Evolutionary conservation across 2,888 invertebrate species (phyloP).

Genomic region (Clanis bilineata): DNA sequence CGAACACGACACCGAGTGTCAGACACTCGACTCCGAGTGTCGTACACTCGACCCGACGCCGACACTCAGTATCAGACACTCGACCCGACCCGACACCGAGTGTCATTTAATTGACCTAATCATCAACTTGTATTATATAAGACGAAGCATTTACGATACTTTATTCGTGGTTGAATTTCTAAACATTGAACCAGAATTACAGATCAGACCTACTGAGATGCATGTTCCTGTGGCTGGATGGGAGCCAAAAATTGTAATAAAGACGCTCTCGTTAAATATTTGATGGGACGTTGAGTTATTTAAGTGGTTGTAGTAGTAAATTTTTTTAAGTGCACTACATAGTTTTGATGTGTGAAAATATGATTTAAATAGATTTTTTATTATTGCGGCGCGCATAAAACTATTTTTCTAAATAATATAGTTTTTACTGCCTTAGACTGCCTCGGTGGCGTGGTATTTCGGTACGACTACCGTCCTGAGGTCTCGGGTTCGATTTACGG

Average conservation of each 20-base stretch:
- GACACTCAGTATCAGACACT: too few species aligned
- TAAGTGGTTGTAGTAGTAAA: constrained; percentile 40
- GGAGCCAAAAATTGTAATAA: constrained; percentile 75
- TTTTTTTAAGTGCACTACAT: constrained; percentile 25
- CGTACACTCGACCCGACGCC: too few species aligned
- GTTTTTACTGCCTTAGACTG: too few species aligned
- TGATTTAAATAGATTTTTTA: constrained; percentile 33
- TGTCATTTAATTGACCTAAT: background rate
- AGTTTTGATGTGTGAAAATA: constrained; percentile 26
- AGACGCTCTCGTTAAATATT: constrained; percentile 71
- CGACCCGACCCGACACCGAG: too few species aligned
- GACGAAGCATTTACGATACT: background rate
- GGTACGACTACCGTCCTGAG: too few species aligned
- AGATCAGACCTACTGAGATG: background rate
- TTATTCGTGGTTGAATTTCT: background rate
- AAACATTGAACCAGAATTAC: background rate
- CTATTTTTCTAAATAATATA: constrained; percentile 19
- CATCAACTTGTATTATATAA: background rate
- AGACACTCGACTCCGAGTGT: too few species aligned
- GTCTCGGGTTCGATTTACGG: too few species aligned
- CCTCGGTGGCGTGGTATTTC: too few species aligned
- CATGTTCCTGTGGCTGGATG: constrained; percentile 48
- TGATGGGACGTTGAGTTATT: constrained; percentile 57
- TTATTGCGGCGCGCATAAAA: constrained; percentile 13
- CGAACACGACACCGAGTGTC: too few species aligned